Evolutionary conservation across 2,113 vertebrate species (phyloP).

Genomic region (Rostratula benghalensis): DNA sequence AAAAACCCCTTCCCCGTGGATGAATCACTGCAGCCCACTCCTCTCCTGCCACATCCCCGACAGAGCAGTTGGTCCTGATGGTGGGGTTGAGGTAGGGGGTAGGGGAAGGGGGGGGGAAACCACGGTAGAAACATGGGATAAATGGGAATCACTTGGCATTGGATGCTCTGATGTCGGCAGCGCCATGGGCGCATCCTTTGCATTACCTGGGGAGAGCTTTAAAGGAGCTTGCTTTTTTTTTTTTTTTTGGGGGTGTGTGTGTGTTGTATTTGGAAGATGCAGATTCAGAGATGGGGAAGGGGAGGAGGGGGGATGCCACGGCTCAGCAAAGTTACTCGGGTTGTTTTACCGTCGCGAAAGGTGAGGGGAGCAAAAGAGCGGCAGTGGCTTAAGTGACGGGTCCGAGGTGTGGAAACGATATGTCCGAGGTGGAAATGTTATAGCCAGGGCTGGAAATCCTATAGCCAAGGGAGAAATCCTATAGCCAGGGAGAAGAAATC

Average conservation of each 20-base stretch:
- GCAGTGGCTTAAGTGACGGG: background rate
- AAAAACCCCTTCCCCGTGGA: background rate
- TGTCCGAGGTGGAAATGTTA: background rate
- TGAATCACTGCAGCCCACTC: background rate
- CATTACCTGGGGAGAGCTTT: background rate
- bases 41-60: background rate
- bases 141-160: background rate
- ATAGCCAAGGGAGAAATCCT: background rate
- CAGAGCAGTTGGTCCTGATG: background rate
- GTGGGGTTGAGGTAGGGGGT: no score
- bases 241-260: background rate
- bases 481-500: background rate
- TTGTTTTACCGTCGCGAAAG: background rate
- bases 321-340: background rate
- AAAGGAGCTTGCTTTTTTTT: background rate
- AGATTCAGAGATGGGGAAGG: no score
- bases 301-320: fast-evolving
- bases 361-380: background rate
- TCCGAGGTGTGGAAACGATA: slow-evolving; percentile 2
- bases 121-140: background rate
- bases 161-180: background rate
- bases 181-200: background rate
- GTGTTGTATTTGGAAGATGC: background rate
- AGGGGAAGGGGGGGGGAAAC: background rate
- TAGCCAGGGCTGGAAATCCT: background rate